Evolutionary conservation across 2,113 vertebrate genomes (phyloP), one percentile per base, ranked within the genome.

Genomic region (Chloropsis hardwickii): DNA sequence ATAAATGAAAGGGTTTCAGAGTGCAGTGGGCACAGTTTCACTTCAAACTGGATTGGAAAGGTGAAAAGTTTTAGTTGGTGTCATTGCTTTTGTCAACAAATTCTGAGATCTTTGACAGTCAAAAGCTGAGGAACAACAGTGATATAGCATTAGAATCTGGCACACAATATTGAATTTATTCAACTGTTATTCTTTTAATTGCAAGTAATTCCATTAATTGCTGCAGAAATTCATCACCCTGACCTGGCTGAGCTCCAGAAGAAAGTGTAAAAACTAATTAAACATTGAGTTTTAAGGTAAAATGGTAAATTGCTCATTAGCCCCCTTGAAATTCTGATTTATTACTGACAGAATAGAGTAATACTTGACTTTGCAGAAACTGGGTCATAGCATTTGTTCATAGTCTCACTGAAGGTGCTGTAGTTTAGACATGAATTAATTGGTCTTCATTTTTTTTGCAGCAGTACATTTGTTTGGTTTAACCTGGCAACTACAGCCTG

Each of bases 401-500:
- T 23, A 10, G 35, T 87, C 60, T 84, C 86, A 80, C 67, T 58
- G 86, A 89, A 81, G 60, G 66, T 93, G 50, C 35, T 42, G 21
- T 64, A 61, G 35, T 74, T 83, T 95, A 90, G 80, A 37, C 87
- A 93, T 96, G 94, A 94, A 27, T 97, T 98, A 97, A 98, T 95
- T 94, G 90, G 62, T 96, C 44, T 92, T 97, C 90, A 84, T 97
- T 97, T 97, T 97, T 97, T 98, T 98, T 97, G 96, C 97, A 99
- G 99, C 99, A 97, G 99, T 99, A 92, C 99, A 99, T 98, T 98
- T 99, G 98, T 99, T 99, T 96, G 99, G 99, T 97, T 98, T 99
- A 98, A 99, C 99, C 94, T 99, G 99, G 99, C 99, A 99, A 80
- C 98, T 99, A 78, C 99, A 99, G 94, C 99, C 99, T 70, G 98